phyloP scores from a whole-genome alignment of 1,140 invertebrate genomes.

The Tetramorium simillimum region DNA sequence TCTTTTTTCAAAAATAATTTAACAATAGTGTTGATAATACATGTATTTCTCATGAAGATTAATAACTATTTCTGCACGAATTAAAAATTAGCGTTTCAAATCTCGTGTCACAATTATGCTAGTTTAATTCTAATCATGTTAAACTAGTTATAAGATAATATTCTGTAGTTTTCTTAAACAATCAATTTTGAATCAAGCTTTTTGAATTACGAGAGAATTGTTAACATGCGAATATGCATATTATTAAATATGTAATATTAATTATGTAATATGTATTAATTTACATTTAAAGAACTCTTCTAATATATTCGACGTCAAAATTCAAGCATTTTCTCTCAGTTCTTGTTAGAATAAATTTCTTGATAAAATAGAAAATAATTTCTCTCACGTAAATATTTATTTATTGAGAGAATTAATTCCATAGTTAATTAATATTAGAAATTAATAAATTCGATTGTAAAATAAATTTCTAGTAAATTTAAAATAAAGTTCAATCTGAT shows the following conservation, averaged over 20 bases:
- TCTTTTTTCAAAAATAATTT: background rate
- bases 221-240: background rate
- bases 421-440: background rate
- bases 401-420: background rate
- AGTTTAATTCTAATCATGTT: background rate
- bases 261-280: background rate
- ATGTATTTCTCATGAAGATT: background rate
- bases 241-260: background rate
- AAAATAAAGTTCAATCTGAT: background rate
- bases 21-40: too few species aligned
- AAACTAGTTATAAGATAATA: background rate
- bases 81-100: background rate
- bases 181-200: background rate
- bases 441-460: background rate
- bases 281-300: constrained; percentile 2
- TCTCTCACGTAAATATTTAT: background rate
- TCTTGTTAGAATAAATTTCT: background rate
- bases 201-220: constrained; percentile 25
- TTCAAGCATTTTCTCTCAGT: background rate
- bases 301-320: background rate
- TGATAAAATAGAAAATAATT: background rate
- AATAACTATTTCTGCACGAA: background rate
- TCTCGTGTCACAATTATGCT: background rate
- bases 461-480: background rate
- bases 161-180: background rate